Base-by-base conservation (phyloP, 2,113 vertebrate genomes). In the Cariama cristata region DNA sequence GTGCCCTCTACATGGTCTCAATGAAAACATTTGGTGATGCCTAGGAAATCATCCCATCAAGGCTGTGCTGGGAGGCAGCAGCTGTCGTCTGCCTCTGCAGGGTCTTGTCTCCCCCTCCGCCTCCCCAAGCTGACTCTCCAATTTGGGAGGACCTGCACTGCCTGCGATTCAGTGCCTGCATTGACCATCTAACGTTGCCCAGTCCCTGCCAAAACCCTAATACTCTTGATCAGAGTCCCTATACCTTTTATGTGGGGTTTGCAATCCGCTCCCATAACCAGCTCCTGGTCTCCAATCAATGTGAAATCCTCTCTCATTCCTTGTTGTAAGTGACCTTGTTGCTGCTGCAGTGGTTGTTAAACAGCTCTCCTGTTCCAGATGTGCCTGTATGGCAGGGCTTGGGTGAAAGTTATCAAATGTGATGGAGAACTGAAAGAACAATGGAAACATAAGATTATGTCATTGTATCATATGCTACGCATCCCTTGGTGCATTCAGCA, bases 91-190 rank as follows among this genome's bases (percentile, higher is more conserved):
- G 44, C 22, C 52, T 60, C 64, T 53, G 20, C 23, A 59, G 64
- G 16, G 28, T 22, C 58, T 71, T 27, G 20, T 42, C 24, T 72
- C 27, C 27, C 14, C 3, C 38, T 38, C 38, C 38, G 38, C 38
- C 38, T 38, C 38, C 0, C 3, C 18, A 22, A 23, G 14, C 9
- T 40, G 24, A 32, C 9, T 60, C 16, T 58, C 9, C 1, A 1
- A 3, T 91, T 79, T 83, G 20, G 53, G 60, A 79, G 4, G 20
- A 11, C 22, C 35, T 60, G 10, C 53, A 22, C 45, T 38, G 53
- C 26, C 4, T 12, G 19, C 0, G 2, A 38, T 55, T 27, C 4
- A 4, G 14, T 38, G 63, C 23, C 63, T 47, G 14, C 18, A 23
- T 19, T 20, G 13, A 53, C 26, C 24, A 19, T 21, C 64, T 59